Conservation (phyloP, 1,140 invertebrate species). For the Rhagoletis pomonella region DNA sequence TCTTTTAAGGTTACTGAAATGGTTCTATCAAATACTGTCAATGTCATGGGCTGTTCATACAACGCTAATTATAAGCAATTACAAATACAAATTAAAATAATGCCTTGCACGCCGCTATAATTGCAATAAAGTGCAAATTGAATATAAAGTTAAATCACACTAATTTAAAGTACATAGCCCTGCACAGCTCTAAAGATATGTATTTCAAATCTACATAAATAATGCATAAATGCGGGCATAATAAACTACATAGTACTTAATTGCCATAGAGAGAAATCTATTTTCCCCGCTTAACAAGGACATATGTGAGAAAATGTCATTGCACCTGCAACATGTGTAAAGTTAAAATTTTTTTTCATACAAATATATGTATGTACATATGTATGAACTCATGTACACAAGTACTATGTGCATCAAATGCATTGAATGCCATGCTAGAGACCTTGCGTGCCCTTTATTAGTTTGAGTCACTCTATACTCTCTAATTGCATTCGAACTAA, state of each 20-base stretch:
- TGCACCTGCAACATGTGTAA: not conserved
- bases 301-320: not conserved
- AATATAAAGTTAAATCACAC: too few species aligned
- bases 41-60: too few species aligned
- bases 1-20: too few species aligned
- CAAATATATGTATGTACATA: not conserved
- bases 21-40: too few species aligned
- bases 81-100: too few species aligned
- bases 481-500: not conserved
- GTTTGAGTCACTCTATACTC: not conserved
- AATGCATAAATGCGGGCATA: too few species aligned
- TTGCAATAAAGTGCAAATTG: too few species aligned
- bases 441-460: not conserved
- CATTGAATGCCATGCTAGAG: not conserved
- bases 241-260: not conserved
- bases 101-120: too few species aligned
- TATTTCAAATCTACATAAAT: too few species aligned
- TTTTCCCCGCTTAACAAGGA: not conserved
- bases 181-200: too few species aligned
- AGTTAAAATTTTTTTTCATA: not conserved
- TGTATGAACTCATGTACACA: not conserved
- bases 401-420: not conserved
- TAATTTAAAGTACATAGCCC: too few species aligned
- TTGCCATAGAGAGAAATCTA: not conserved
- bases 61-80: too few species aligned